Base-by-base conservation (phyloP, 2,113 vertebrate genomes). In the Danionella cerebrum region DNA sequence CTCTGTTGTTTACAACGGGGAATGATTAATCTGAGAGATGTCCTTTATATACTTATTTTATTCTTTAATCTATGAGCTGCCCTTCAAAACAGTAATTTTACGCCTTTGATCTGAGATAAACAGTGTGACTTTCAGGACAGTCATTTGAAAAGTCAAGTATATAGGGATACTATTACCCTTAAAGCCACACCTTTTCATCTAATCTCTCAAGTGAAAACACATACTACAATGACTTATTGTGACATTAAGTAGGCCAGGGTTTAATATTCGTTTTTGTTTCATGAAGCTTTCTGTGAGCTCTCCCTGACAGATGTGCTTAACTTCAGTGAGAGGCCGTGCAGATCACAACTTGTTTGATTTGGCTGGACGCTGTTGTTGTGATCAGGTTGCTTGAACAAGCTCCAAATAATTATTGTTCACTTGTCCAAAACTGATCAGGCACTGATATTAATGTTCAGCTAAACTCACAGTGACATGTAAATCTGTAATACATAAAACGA, bases 231-330 rank as follows among this genome's bases (percentile, higher is more conserved):
- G 27, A 16, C 4, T 14, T 9, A 41, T 52, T 60, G 12, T 48
- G 47, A 51, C 47, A 62, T 18, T 44, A 16, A 3, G 13, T 35
- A 16, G 18, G 58, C 24, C n/a, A 12, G 50, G n/a, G 19, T 25
- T 59, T 48, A n/a, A 18, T 24, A 18, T 33, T 1, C 9, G 1
- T 31, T 3, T 31, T 3, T 33, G 29, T 33, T 45, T 22, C 22
- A 29, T 42, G 52, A 58, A 64, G 63, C 58, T 57, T 16, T 31
- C 57, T 63, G 64, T 66, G 66, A 50, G 47, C 14, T 53, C 39
- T 36, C 42, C 50, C 14, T 29, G 54, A 47, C 72, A 74, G 72
- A 74, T 74, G 72, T 67, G 72, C 67, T 67, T 33, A 74, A 67
- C 59, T 66, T 60, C 67, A 41, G 38, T 39, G 50, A 66, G 55